Evolutionary conservation across 1,140 invertebrate genomes (phyloP).

Genomic region (Leptopilina clavipes): DNA sequence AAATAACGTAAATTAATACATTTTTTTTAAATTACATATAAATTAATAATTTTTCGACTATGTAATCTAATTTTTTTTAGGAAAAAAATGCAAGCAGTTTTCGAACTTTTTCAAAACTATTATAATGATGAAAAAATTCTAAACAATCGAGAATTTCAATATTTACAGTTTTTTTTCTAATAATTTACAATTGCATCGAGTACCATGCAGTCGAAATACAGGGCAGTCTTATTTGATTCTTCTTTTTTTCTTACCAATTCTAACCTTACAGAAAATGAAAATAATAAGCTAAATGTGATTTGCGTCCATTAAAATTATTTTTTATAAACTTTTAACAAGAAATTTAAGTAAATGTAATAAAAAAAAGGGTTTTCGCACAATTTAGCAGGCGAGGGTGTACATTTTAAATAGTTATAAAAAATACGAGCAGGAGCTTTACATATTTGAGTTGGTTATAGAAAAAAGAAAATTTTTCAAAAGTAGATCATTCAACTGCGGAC

Average conservation of each 20-base stretch:
- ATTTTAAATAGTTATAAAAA: neutral
- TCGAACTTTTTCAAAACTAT: neutral
- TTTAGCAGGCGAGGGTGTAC: no score
- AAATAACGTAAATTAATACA: neutral
- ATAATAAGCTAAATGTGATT: no score
- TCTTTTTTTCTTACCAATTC: conserved; percentile 1
- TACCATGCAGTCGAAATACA: conserved; percentile 1
- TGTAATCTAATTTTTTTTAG: neutral
- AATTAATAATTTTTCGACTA: no score
- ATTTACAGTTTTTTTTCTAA: conserved; percentile 34
- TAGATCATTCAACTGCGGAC: neutral
- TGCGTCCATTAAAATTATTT: neutral
- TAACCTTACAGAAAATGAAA: neutral
- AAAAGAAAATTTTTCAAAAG: neutral
- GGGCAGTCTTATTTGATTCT: conserved; percentile 19
- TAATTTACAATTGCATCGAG: conserved; percentile 3
- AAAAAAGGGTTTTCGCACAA: no score
- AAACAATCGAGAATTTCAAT: conserved; percentile 11
- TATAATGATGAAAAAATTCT: neutral
- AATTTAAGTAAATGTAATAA: no score
- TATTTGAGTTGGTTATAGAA: no score
- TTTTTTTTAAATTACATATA: no score
- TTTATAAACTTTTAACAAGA: neutral
- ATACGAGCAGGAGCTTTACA: neutral
- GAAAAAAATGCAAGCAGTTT: neutral